These are phyloP conservation scores for Falco rusticolus DNA, from an alignment of 2,797 vertebrate species.

Conservation along the genomic window DNA sequence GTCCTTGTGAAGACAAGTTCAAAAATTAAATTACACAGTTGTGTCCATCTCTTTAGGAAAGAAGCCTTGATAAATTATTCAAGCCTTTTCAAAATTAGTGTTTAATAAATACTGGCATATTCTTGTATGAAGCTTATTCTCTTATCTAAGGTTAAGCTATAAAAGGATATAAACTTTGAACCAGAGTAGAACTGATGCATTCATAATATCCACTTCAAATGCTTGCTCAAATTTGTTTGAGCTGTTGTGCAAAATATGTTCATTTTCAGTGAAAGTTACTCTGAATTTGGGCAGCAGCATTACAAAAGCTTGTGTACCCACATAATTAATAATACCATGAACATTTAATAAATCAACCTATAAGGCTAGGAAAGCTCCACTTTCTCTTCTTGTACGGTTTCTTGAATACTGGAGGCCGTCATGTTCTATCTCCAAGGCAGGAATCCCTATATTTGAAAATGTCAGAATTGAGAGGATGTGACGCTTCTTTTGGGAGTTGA, in stretches of 20 bases:
- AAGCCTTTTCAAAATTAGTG: not conserved
- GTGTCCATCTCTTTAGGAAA: not conserved
- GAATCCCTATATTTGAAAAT: not conserved
- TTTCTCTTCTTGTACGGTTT: not conserved
- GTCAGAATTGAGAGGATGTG: not conserved
- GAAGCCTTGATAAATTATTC: not conserved
- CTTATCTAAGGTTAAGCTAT: not conserved
- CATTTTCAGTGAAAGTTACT: not conserved
- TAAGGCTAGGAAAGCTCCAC: not conserved
- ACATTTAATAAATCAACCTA: not conserved
- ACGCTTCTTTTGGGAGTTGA: not conserved
- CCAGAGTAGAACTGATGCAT: not conserved
- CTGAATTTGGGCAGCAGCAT: not conserved
- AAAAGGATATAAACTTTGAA: slow-evolving; percentile 12
- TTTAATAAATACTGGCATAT: not conserved
- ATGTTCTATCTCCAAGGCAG: not conserved
- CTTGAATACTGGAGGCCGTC: not conserved
- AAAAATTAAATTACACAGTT: not conserved
- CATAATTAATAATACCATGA: not conserved
- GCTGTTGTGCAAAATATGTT: not conserved
- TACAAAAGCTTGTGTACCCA: not conserved
- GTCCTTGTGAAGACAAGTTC: not conserved
- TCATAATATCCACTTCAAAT: not conserved
- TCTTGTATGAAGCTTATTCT: not conserved
- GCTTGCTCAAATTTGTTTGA: not conserved